Evolutionary conservation across 2,113 vertebrate species (phyloP), one percentile per base, ranked within the genome.

Genomic region (Sceloporus undulatus): DNA sequence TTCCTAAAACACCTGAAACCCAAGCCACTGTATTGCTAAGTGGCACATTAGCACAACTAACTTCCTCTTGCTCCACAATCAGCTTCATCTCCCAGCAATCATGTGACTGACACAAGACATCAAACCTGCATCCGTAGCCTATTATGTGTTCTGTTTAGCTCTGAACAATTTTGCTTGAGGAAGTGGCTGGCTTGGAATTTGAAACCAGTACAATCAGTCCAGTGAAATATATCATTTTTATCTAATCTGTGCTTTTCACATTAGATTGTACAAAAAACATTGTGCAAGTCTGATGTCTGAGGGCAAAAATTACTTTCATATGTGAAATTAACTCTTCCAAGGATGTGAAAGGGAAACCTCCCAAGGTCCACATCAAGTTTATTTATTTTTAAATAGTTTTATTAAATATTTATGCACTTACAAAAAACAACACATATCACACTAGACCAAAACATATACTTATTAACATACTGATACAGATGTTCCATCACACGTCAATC

Each of bases 241-340:
- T 27, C 38, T 87, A 82, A 82, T 42, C 86, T 75, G 16, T 38
- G 27, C 13, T 52, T 81, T 87, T 74, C 25, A 23, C 56, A 70
- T 96, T 88, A 94, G 52, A 38, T 9, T 5, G 13, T 10, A 52
- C 85, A 90, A 86, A 83, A 90, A 92, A 85, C 1, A 40, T 9
- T 65, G 1, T 65, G 7, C 48, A 48, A 78, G 42, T 18, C 79
- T 54, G 48, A 16, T 10, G 76, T 82, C 87, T 89, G 85, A 14
- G 68, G 0, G 65, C 68, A 3, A 27, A 13, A 14, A 25, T 86
- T 75, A 70, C 0, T 0, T 0, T 77, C 83, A 90, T 81, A 9
- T 13, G 0, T 42, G 68, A 90, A 29, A 38, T 75, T 40, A 88
- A 27, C 40, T 34, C n/a, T 74, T 8, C 68, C 38, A 29, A 66